Base-by-base conservation (phyloP, 2,888 invertebrate genomes). In the Coenonympha glycerion region DNA sequence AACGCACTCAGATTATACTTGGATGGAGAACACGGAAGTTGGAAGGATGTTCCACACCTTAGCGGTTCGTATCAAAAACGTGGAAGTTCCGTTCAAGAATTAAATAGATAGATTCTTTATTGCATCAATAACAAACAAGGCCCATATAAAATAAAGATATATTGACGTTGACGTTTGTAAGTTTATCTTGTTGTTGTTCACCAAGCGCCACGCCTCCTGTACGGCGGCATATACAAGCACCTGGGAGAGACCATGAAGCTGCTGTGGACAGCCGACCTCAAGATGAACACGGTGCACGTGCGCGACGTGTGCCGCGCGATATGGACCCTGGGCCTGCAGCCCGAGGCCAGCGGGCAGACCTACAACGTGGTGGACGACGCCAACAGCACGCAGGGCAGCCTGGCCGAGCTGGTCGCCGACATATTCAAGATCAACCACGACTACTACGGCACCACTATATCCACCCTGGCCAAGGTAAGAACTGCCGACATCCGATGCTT, bases 211-310 rank as follows among this genome's bases (percentile, higher is more conserved):
- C 90, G 96, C 36, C 89, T 97, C 47, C 90, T 97, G 26, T 92
- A 95, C 65, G 96, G 95, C 51, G 94, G 93, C 30, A 92, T 97
- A 58, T 97, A 97, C 81, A 95, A 94, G 71, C 92, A 95, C 69
- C 87, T 96, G 22, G 91, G 92, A 28, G 95, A 97, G 79, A 94
- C 94, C 58, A 96, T 97, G 96, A 95, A 96, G 78, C 88, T 97
- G 26, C 86, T 97, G 16, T 97, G 97, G 96, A 94, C 93, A 31
- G 91, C 92, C 8, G 91, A 94, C 53, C 88, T 97, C 59, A 92
- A 91, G 69, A 90, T 95, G 85, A 95, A 96, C 80, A 97, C 97
- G 0, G 92, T 97, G 18, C 95, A 97, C 74, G 95, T 96, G 0
- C 75, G 83, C 15, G 97, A 97, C 80, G 89, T 95, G n/a, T 94